A percentile compares a stretch with the other conserved stretches of the same genome.
Evolutionary conservation across 2,113 vertebrate genomes (phyloP).

Genomic region (Lasiurus cinereus): DNA sequence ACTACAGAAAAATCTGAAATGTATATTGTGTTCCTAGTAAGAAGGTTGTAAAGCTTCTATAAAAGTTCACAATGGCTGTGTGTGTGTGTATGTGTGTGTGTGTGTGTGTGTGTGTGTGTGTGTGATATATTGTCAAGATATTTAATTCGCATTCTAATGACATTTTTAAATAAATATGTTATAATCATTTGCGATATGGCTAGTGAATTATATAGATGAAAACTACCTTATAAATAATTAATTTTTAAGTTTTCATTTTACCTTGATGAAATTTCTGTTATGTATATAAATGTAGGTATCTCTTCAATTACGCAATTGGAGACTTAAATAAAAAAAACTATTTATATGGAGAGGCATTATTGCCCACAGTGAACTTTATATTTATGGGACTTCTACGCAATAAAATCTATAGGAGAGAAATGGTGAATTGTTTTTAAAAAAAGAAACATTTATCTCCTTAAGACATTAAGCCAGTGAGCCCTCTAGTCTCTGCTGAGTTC

Average conservation of each 20-base stretch:
- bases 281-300: neutral
- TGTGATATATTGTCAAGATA: neutral
- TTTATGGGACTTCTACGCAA: neutral
- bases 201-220: neutral
- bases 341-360: neutral
- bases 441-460: neutral
- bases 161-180: neutral
- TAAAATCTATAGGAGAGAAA: neutral
- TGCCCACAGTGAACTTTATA: neutral
- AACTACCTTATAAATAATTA: neutral
- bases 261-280: neutral
- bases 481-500: neutral
- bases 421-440: neutral
- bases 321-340: neutral
- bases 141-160: neutral
- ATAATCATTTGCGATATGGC: neutral
- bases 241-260: neutral
- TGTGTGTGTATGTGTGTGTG: neutral
- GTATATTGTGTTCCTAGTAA: neutral
- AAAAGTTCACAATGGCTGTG: neutral
- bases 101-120: neutral
- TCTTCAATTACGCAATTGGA: neutral
- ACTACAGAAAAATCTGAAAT: neutral
- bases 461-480: neutral
- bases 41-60: neutral